Evolutionary conservation across 2,113 vertebrate genomes (phyloP).

Genomic region (Myotis brandtii): DNA sequence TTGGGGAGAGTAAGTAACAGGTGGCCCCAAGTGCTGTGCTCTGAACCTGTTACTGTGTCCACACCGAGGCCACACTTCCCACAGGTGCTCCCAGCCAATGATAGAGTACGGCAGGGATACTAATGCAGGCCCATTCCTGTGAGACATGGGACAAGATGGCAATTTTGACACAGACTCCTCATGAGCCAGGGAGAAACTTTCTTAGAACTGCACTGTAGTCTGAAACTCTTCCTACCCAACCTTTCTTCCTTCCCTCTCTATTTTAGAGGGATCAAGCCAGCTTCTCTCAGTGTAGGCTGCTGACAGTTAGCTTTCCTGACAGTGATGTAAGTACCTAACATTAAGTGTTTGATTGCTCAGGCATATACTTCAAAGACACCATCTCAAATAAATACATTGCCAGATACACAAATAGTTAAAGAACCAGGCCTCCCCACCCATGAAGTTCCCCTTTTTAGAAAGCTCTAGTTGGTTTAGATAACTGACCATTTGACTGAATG

Average conservation of each 20-base stretch:
- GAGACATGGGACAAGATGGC: not conserved
- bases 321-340: not conserved
- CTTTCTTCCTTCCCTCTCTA: not conserved
- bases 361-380: not conserved
- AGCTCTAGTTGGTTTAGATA: not conserved
- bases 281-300: not conserved
- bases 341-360: not conserved
- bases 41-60: not conserved
- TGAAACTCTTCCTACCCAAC: not conserved
- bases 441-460: not conserved
- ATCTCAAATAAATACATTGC: not conserved
- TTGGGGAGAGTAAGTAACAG: not conserved
- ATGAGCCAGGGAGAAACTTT: not conserved
- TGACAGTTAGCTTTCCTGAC: not conserved
- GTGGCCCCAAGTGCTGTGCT: not conserved
- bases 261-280: not conserved
- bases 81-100: not conserved
- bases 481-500: not conserved
- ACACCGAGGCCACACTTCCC: not conserved
- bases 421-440: not conserved
- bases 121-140: not conserved
- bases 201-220: not conserved
- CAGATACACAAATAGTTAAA: not conserved
- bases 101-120: not conserved
- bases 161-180: not conserved